These are phyloP conservation scores for Stenurella melanura DNA, from an alignment of 2,888 invertebrate species.

Conservation along the genomic window DNA sequence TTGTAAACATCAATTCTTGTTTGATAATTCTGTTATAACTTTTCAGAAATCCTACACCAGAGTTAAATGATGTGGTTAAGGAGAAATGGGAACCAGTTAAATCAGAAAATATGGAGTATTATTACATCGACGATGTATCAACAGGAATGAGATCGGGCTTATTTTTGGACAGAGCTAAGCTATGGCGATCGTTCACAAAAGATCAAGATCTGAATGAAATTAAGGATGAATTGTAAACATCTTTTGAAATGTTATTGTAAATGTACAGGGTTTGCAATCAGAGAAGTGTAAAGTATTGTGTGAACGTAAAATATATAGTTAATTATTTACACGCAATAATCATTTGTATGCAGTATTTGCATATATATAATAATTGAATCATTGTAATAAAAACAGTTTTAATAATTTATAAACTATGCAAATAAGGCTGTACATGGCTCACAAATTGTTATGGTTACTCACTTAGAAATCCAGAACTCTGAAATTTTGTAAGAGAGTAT, in stretches of 20 bases:
- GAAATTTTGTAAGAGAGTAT: too few species aligned
- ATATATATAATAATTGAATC: too few species aligned
- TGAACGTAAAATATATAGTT: not conserved
- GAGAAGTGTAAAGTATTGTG: not conserved
- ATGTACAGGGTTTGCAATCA: not conserved
- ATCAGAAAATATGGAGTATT: conserved; percentile 75
- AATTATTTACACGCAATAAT: not conserved
- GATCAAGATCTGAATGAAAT: conserved; percentile 71
- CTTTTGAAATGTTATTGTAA: conserved; percentile 1
- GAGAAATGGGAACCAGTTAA: conserved; percentile 78
- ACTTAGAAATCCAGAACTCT: too few species aligned
- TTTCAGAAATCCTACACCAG: conserved; percentile 81
- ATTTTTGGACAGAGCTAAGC: conserved; percentile 77
- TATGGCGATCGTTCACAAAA: conserved; percentile 78
- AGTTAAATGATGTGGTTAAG: conserved; percentile 70
- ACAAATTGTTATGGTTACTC: too few species aligned
- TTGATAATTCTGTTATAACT: not conserved
- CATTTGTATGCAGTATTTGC: too few species aligned
- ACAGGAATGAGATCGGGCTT: conserved; percentile 76
- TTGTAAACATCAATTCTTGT: too few species aligned
- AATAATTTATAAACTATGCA: too few species aligned
- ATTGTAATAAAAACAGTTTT: too few species aligned
- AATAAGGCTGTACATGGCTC: too few species aligned
- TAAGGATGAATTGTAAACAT: conserved; percentile 74
- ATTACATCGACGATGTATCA: conserved; percentile 73